phyloP scores from a whole-genome alignment of 2,888 invertebrate species.

The Tipula helvola region DNA sequence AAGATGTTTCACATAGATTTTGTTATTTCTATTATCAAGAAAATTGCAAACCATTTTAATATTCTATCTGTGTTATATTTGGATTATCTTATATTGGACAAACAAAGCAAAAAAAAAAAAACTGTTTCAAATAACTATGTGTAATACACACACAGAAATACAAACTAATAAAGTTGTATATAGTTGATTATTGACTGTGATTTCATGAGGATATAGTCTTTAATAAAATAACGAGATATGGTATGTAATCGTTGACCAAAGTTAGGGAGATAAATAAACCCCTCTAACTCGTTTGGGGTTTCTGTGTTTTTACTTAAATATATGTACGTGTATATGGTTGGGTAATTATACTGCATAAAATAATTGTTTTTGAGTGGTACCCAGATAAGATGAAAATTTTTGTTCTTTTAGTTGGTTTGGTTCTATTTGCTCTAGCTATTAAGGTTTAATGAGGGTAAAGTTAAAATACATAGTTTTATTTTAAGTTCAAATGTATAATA shows the following conservation, averaged over 20 bases:
- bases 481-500: neutral
- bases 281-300: neutral
- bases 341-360: neutral
- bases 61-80: neutral
- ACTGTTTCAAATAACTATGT: neutral
- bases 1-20: neutral
- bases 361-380: neutral
- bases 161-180: neutral
- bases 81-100: neutral
- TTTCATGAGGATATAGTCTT: neutral
- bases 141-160: neutral
- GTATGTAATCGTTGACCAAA: neutral
- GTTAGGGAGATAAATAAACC: neutral
- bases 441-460: neutral
- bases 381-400: neutral
- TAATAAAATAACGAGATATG: neutral
- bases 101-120: neutral
- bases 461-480: neutral
- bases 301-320: neutral
- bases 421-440: neutral
- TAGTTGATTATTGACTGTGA: neutral
- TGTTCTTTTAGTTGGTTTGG: neutral
- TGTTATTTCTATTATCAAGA: neutral
- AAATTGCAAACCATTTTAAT: neutral
- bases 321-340: neutral